Evolutionary conservation across 1,140 invertebrate genomes (phyloP), one percentile per base, ranked within the genome.

Genomic region (Sycophaga agraensis): DNA sequence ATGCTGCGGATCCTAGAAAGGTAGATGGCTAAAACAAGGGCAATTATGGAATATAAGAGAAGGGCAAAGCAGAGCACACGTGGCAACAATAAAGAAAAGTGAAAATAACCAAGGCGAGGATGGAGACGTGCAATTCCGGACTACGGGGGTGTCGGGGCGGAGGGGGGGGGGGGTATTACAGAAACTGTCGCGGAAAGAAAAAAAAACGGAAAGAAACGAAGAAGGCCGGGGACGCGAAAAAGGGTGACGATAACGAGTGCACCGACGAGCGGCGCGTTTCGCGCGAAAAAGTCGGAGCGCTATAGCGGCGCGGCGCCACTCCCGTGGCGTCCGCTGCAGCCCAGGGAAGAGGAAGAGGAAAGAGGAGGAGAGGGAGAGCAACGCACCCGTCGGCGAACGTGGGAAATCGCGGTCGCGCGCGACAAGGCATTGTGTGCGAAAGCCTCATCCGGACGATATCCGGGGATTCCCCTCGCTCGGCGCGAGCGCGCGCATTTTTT

Each of bases 401-500:
- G 71, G 68, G 67, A 69, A 70, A 68, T 64, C 66, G 64, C 63
- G 66, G 66, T 72, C 55, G 59, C 66, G 50, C 45, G 63, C 42
- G 46, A 61, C 4, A 11, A 49, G 12, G 35, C 53, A 67, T 72
- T 70, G 66, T 70, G 66, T 66, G 49, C 58, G 22, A 40, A 24
- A 35, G 46, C 26, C 22, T 57, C 31, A 57, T 59, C 45, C 63
- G 48, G 54, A 43, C 56, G 53, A 61, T 59, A 61, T 66, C 59
- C 59, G 28, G 28, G 28, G 11, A 31, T 31, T 31, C 28, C 28
- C 5, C 28, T 31, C 28, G 5, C 28, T 31, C 28, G 11, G n/a
- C n/a, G n/a, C n/a, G 11, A 31, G 28, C 28, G 28, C 28, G 28
- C 28, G n/a, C n/a, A n/a, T n/a, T n/a, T n/a, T n/a, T n/a, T n/a